A percentile compares a stretch with the other conserved stretches of the same genome.
Evolutionary conservation across 64 coral and sea anemone species (phyloP).

Genomic region (Cladopsammia gracilis): DNA sequence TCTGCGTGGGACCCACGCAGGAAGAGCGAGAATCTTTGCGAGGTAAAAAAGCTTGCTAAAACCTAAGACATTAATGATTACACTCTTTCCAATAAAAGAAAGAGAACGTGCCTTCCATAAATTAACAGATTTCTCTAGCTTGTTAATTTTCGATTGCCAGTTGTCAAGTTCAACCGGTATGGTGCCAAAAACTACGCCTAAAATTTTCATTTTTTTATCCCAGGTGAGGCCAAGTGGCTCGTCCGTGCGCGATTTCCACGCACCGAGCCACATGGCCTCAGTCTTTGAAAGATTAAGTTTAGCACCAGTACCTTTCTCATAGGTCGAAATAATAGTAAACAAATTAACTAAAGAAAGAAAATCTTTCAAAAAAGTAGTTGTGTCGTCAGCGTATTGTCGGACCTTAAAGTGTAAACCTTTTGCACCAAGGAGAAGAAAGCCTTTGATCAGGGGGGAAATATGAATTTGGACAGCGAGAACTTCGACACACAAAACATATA

Average conservation of each 20-base stretch:
- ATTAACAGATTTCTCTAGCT: too few species aligned
- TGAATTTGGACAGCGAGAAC: not conserved
- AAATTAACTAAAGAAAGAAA: not conserved
- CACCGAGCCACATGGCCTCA: constrained; percentile 30
- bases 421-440: not conserved
- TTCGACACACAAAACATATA: constrained; percentile 10
- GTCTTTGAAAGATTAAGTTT: not conserved
- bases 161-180: not conserved
- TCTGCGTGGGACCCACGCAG: not conserved
- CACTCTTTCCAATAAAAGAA: not conserved
- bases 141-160: not conserved
- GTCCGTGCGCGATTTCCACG: not conserved
- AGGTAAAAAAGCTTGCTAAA: not conserved
- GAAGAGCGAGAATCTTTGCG: not conserved
- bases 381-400: constrained; percentile 27
- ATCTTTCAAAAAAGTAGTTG: not conserved
- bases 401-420: not conserved
- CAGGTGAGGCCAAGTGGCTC: not conserved
- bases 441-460: not conserved
- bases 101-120: not conserved
- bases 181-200: not conserved
- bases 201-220: not conserved
- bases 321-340: not conserved
- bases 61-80: not conserved
- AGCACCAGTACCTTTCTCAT: constrained; percentile 22